phyloP scores from a whole-genome alignment of 2,888 invertebrate species.

The Leptopterna dolabrata region DNA sequence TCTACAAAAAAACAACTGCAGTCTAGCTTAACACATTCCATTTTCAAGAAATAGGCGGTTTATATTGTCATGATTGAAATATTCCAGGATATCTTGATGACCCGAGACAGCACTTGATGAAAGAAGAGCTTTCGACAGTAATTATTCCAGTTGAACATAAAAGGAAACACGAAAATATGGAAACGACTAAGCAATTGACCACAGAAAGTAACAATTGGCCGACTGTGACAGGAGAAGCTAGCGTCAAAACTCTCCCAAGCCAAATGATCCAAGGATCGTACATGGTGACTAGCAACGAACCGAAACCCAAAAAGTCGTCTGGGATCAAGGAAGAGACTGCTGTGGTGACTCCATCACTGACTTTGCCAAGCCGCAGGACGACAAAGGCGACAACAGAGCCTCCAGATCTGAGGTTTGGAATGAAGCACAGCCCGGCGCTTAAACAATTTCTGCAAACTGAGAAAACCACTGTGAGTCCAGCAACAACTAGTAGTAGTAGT shows the following conservation, averaged over 20 bases:
- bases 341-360: conserved; percentile 40
- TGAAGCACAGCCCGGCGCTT: conserved; percentile 56
- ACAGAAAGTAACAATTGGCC: conserved; percentile 34
- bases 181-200: neutral
- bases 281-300: conserved; percentile 44
- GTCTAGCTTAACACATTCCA: neutral
- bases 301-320: conserved; percentile 18
- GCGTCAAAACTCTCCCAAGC: conserved; percentile 39
- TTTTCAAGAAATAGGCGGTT: too few relatives aligned
- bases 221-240: conserved; percentile 30
- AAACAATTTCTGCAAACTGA: conserved; percentile 50
- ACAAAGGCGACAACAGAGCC: conserved; percentile 36
- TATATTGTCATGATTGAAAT: neutral
- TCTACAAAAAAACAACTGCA: neutral
- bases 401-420: conserved; percentile 35
- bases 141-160: conserved; percentile 34
- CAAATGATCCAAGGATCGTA: conserved; percentile 50
- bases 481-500: neutral
- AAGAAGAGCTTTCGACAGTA: conserved; percentile 43
- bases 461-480: neutral
- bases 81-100: conserved; percentile 48
- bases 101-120: conserved; percentile 24
- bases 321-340: conserved; percentile 48
- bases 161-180: conserved; percentile 10
- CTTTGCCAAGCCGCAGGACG: conserved; percentile 28